Base-by-base conservation (phyloP, 2,888 invertebrate species). In the Rotaria socialis region DNA sequence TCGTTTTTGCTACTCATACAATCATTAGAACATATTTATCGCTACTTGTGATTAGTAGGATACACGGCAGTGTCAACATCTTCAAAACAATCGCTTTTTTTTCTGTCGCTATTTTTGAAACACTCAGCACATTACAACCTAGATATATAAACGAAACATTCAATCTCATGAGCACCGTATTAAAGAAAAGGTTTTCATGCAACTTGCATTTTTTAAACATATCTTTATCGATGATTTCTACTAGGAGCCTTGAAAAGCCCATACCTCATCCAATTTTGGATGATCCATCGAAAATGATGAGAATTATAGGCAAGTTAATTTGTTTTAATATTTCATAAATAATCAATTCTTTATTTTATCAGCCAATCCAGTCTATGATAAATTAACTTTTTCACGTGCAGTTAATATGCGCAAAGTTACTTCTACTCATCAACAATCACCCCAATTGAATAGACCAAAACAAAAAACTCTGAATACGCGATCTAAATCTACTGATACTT, bases 361-460 rank as follows among this genome's bases (percentile, higher is more conserved):
- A 67, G 80, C 80, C 14, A 80, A 80, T 80, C 80, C 80, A 10
- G 4, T 80, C 4, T 80, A 80, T 47, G 80, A 80, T 80, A 43
- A 35, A 80, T 47, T 80, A 47, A 80, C 80, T n/a, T 2, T 47
- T 7, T 43, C 80, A 24, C 43, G 80, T n/a, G 80, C 80, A n/a
- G 24, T 35, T 14, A 80, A 47, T 47, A 22, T 80, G 47, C 67
- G 35, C 1, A 67, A 11, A 14, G 1, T 35, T 67, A 67, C 16
- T 16, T 4, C 2, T 35, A 35, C 35, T 1, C 16, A 35, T 41
- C 67, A 16, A 67, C 67, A 67, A 67, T 35, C 16, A 35, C 5
- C 16, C 19, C 67, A 11, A 10, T 35, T 67, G 19, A 14, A 67
- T 1, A 67, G 67, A 35, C 14, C 14, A 35, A 67, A 67, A 19